phyloP scores from a whole-genome alignment of 2,797 vertebrate genomes.

The Erpetoichthys calabaricus region DNA sequence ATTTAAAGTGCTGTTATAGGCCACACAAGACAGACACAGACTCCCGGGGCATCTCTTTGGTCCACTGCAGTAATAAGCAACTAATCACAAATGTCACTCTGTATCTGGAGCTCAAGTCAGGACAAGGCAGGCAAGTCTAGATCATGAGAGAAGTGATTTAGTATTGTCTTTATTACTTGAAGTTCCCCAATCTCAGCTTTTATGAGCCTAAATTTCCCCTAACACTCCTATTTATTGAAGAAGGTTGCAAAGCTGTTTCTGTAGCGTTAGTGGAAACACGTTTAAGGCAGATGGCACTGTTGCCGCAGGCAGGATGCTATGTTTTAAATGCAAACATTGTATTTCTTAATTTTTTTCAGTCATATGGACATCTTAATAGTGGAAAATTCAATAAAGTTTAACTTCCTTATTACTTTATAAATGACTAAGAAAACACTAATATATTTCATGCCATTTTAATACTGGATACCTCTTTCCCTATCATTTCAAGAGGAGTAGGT shows the following conservation, averaged over 20 bases:
- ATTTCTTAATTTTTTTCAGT: no score
- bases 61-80: conserved; percentile 16
- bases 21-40: conserved; percentile 6
- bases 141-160: conserved; percentile 12
- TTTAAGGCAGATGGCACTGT: background rate
- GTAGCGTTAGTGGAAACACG: conserved; percentile 3
- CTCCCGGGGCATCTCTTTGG: conserved; percentile 9
- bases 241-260: conserved; percentile 5
- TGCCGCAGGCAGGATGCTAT: no score
- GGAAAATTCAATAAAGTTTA: no score
- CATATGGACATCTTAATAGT: no score
- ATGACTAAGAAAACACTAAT: no score
- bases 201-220: conserved; percentile 17
- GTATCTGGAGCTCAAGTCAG: conserved; percentile 4
- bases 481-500: no score
- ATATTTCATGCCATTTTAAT: no score
- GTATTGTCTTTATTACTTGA: conserved; percentile 16
- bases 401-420: no score
- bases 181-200: conserved; percentile 14
- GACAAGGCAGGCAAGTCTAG: conserved; percentile 7
- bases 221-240: conserved; percentile 13
- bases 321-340: no score
- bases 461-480: no score
- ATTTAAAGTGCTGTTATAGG: conserved; percentile 6
- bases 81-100: conserved; percentile 17